Evolutionary conservation across 2,888 invertebrate genomes (phyloP), one percentile per base, ranked within the genome.

Genomic region (Sinhomidia bicolor): DNA sequence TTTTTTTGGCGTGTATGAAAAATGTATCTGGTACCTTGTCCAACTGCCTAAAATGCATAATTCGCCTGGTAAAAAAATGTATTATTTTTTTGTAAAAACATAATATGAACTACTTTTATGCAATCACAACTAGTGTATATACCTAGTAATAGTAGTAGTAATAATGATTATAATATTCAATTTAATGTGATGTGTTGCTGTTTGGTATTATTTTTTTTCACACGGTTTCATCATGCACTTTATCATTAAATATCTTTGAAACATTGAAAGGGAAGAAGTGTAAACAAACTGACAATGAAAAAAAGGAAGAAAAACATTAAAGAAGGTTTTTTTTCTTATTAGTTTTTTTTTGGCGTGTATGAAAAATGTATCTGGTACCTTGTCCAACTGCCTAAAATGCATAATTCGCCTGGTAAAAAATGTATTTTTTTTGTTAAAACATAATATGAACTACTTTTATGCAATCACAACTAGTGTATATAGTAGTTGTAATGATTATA

Each of bases 41-140:
- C n/a, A n/a, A n/a, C n/a, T 54, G 71, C 3, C 36, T 26, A 71
- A n/a, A 57, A 57, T 85, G 78, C 85, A 65, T 85, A 85, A 71
- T 71, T 44, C 32, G 17, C 4, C n/a, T n/a, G n/a, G n/a, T n/a
- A n/a, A n/a, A n/a, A n/a, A n/a, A n/a, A 41, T 41, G n/a, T n/a
- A n/a, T n/a, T n/a, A n/a, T n/a, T n/a, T n/a, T n/a, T n/a, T n/a
- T n/a, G n/a, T 60, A 4, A 60, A 60, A 6, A 23, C 12, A 23
- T 60, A 20, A 60, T 36, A 41, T 71, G 44, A 71, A 17, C 4
- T 62, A 9, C 12, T 60, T 60, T 60, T 6, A 36, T n/a, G n/a
- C n/a, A 17, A 62, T 29, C 9, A 1, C 29, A 20, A 20, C 5
- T 9, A 41, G 3, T 23, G 14, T 2, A n/a, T 29, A 1, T 17